Evolutionary conservation across 2,113 vertebrate species (phyloP).

Genomic region (Hypocryptadius cinnamomeus): DNA sequence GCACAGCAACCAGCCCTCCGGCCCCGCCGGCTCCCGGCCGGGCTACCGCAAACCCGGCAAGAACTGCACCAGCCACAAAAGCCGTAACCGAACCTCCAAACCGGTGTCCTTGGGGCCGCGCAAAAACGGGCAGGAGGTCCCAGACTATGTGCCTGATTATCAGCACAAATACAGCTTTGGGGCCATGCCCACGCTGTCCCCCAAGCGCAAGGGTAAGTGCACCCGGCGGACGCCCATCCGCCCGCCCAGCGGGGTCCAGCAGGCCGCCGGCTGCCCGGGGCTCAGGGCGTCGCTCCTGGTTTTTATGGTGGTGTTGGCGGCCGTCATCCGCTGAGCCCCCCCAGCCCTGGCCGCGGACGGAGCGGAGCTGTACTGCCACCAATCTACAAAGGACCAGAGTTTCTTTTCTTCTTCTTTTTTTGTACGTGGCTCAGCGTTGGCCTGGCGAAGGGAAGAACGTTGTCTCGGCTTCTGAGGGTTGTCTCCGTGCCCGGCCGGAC

Average conservation of each 20-base stretch:
- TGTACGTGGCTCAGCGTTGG: conserved; percentile 55
- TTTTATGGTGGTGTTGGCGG: conserved; percentile 74
- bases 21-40: conserved; percentile 68
- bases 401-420: conserved; percentile 69
- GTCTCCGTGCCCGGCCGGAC: conserved; percentile 47
- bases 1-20: conserved; percentile 63
- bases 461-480: conserved; percentile 40
- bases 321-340: conserved; percentile 69
- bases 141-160: conserved; percentile 77
- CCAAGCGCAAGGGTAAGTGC: conserved; percentile 73
- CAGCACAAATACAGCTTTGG: conserved; percentile 73
- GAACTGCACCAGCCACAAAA: conserved; percentile 84
- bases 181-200: conserved; percentile 63
- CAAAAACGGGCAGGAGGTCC: conserved; percentile 75
- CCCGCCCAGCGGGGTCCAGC: conserved; percentile 88
- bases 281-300: conserved; percentile 58
- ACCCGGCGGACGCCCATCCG: conserved; percentile 78
- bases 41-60: conserved; percentile 69
- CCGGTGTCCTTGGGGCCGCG: conserved; percentile 65
- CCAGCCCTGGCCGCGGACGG: neutral
- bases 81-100: conserved; percentile 74
- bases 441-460: conserved; percentile 55
- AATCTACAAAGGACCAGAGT: conserved; percentile 72
- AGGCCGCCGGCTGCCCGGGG: conserved; percentile 68
- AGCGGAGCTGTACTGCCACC: conserved; percentile 62